Evolutionary conservation across 2,888 invertebrate species (phyloP).

Genomic region (Drosophila borborema): DNA sequence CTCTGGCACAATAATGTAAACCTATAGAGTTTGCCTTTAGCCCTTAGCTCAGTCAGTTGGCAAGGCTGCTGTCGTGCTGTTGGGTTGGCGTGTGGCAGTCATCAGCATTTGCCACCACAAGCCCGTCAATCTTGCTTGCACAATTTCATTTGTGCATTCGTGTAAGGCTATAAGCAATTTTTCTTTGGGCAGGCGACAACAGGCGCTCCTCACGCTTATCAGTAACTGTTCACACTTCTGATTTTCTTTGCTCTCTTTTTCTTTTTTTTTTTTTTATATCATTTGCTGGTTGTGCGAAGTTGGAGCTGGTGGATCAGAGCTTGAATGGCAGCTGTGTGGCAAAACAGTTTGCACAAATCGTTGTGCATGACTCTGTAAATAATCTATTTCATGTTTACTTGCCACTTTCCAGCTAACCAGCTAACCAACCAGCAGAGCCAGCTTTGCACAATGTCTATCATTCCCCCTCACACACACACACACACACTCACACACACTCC

Average conservation of each 20-base stretch:
- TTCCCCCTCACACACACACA: neutral
- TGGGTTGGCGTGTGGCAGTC: constrained; percentile 13
- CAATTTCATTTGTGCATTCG: constrained; percentile 68
- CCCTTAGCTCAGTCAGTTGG: constrained; percentile 2
- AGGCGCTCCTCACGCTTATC: constrained; percentile 54
- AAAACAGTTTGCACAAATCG: constrained; percentile 58
- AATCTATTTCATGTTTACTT: constrained; percentile 73
- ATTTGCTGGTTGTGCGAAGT: constrained; percentile 10
- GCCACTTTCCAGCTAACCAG: constrained; percentile 49
- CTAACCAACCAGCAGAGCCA: constrained; percentile 14
- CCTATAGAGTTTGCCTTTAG: neutral
- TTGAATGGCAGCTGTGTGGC: constrained; percentile 34
- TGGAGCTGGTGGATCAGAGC: constrained; percentile 22
- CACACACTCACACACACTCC: neutral
- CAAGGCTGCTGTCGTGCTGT: constrained; percentile 7
- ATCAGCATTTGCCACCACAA: constrained; percentile 38
- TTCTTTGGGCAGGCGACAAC: constrained; percentile 51
- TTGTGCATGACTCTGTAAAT: constrained; percentile 76
- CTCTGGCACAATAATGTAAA: neutral
- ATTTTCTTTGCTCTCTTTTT: neutral
- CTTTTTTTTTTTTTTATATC: constrained; percentile 18
- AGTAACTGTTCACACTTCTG: constrained; percentile 56
- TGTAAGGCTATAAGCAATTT: constrained; percentile 51
- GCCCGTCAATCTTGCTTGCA: constrained; percentile 50
- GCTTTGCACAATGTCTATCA: constrained; percentile 3